Percentiles rank a stretch among this genome's conserved stretches.
These are phyloP conservation scores for Chondrosia reniformis DNA, from an alignment of 37 sponge, comb jelly and placozoan species.

Conservation along the genomic window DNA sequence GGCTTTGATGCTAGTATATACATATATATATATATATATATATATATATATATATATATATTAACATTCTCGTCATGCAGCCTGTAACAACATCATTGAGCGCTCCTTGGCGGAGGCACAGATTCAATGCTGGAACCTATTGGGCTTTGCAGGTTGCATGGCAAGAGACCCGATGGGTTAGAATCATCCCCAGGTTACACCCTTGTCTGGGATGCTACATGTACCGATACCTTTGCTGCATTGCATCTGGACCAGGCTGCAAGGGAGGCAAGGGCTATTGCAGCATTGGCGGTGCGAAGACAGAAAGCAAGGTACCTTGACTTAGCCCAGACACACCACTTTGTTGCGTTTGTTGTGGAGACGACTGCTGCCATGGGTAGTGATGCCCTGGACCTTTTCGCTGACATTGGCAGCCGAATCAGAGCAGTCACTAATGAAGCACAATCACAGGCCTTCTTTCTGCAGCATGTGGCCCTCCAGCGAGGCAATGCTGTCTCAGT, in stretches of 20 bases:
- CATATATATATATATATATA: too few relatives aligned
- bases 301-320: not conserved
- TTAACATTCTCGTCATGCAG: constrained; percentile 17
- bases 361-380: constrained; percentile 5
- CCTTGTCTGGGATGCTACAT: too few relatives aligned
- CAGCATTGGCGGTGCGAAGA: too few relatives aligned
- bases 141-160: constrained; percentile 18
- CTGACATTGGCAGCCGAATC: too few relatives aligned
- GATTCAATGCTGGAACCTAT: constrained; percentile 25
- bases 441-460: too few relatives aligned
- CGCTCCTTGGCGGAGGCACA: constrained; percentile 20
- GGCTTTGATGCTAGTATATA: too few relatives aligned
- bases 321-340: not conserved
- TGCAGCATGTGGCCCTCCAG: not conserved
- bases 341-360: not conserved
- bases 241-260: not conserved
- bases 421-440: too few relatives aligned
- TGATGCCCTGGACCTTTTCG: too few relatives aligned
- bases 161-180: constrained; percentile 31
- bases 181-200: constrained; percentile 35
- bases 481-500: too few relatives aligned
- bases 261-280: too few relatives aligned
- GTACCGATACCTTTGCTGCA: constrained; percentile 12
- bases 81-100: constrained; percentile 23
- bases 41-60: not conserved